A percentile compares a stretch with the other conserved stretches of the same genome.
Conservation (phyloP, 2,113 vertebrate species). For the Podilymbus podiceps region DNA sequence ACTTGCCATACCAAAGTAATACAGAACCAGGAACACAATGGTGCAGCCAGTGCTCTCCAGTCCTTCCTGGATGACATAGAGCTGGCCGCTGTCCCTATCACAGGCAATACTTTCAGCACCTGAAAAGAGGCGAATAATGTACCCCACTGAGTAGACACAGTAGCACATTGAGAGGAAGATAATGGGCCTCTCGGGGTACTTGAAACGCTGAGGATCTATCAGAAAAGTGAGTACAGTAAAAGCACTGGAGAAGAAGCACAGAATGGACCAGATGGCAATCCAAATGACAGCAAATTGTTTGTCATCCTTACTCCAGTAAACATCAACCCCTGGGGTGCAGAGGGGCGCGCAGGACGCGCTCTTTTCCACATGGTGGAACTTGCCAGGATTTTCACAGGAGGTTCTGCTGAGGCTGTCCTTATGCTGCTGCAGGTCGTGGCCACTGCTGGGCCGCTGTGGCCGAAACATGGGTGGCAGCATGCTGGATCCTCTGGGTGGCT, state of each 20-base stretch:
- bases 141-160: conserved; percentile 94
- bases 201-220: conserved; percentile 92
- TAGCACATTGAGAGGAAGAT: conserved; percentile 99
- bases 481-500: conserved; percentile 84
- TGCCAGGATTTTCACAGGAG: conserved; percentile 86
- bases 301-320: conserved; percentile 94
- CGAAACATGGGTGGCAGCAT: conserved; percentile 87
- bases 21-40: conserved; percentile 94
- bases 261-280: conserved; percentile 93
- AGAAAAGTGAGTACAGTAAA: conserved; percentile 98
- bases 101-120: conserved; percentile 93
- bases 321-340: conserved; percentile 90
- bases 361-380: conserved; percentile 96
- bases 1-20: conserved; percentile 98
- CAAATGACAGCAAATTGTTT: conserved; percentile 92
- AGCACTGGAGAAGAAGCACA: conserved; percentile 95
- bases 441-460: conserved; percentile 80
- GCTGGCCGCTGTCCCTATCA: conserved; percentile 90
- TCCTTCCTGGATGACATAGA: conserved; percentile 97
- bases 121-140: conserved; percentile 92
- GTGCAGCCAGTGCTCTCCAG: conserved; percentile 97
- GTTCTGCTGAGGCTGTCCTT: conserved; percentile 77
- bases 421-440: conserved; percentile 76
- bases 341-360: conserved; percentile 92
- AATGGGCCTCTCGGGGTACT: conserved; percentile 95